Percentiles rank a stretch among this genome's conserved stretches.
These are phyloP conservation scores for Prostheceraeus crozeri DNA, from an alignment of 2,888 invertebrate genomes.

Conservation along the genomic window DNA sequence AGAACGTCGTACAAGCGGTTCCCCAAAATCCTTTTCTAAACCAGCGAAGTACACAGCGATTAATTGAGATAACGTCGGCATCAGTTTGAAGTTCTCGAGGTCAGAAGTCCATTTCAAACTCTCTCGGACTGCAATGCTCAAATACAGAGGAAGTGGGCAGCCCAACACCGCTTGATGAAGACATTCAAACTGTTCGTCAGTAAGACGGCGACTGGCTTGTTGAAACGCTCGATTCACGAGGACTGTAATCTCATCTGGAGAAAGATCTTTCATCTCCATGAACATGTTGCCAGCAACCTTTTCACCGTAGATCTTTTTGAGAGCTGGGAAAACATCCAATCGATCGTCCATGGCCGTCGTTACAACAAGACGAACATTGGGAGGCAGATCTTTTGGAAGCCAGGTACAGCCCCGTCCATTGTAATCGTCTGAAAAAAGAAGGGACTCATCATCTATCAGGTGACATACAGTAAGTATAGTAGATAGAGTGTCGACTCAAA, in stretches of 20 bases:
- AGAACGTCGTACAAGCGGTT: constrained; percentile 57
- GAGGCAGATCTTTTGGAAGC: constrained; percentile 69
- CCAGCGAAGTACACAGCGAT: constrained; percentile 46
- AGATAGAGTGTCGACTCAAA: too few species aligned
- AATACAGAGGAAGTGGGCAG: too few species aligned
- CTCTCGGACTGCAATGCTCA: too few species aligned
- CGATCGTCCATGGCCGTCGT: constrained; percentile 48
- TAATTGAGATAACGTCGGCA: constrained; percentile 45
- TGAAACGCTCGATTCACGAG: constrained; percentile 47
- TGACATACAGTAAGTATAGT: background rate
- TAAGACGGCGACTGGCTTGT: constrained; percentile 42
- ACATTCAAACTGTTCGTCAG: too few species aligned
- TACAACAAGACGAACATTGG: constrained; percentile 67
- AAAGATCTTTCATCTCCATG: constrained; percentile 45
- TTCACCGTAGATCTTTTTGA: constrained; percentile 43
- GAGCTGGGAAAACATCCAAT: constrained; percentile 44
- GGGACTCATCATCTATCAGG: constrained; percentile 2
- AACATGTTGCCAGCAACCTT: too few species aligned
- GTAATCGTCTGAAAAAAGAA: constrained; percentile 50
- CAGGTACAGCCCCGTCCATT: constrained; percentile 66
- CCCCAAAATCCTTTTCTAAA: constrained; percentile 50
- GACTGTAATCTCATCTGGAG: constrained; percentile 43
- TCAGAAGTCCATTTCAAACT: too few species aligned
- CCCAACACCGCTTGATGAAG: constrained; percentile 44
- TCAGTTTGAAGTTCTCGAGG: constrained; percentile 44